Base-by-base conservation (phyloP, 2,888 invertebrate species). In the Ametastegia equiseti region DNA sequence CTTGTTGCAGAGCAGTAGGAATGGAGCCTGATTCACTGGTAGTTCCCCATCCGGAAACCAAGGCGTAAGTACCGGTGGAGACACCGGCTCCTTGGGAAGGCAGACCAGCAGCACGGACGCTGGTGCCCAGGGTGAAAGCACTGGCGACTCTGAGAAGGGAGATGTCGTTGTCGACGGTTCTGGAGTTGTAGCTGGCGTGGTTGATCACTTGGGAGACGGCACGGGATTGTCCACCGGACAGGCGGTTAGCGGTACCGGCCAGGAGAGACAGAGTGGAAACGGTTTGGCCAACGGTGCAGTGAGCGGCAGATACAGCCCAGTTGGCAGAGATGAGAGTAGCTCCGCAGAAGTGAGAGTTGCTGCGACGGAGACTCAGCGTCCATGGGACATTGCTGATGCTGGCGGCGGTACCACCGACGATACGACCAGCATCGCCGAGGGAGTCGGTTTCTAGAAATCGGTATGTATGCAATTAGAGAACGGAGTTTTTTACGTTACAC, bases 141-240 rank as follows among this genome's bases (percentile, higher is more conserved):
- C 15, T 77, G n/a, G 57, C 50, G 33, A 84, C 83, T 78, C 75
- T 19, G 27, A 84, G 30, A 15, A 84, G 60, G 7, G 82, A 73
- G 73, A 84, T 79, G 80, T 85, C 85, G 80, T 81, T 83, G 82
- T 83, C 83, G 27, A 75, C 1, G 13, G 73, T 81, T 6, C 50
- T 30, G 30, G 19, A 11, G 73, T 78, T 77, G 82, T 83, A 85
- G 19, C 36, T 33, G 6, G 78, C 23, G 73, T 85, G 84, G 47
- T 75, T 60, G 75, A 83, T 63, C 30, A 81, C 54, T 36, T 57
- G 42, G 36, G 50, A 15, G 15, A 83, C 85, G 5, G 71, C 15
- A 39, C 84, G 83, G 13, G 82, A 60, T 60, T 75, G 47, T 23
- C 83, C 85, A 13, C 85, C 84, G 15, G 39, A 47, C 15, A 60